phyloP scores from a whole-genome alignment of 2,113 vertebrate genomes.

The Spizaetus ornatus region DNA sequence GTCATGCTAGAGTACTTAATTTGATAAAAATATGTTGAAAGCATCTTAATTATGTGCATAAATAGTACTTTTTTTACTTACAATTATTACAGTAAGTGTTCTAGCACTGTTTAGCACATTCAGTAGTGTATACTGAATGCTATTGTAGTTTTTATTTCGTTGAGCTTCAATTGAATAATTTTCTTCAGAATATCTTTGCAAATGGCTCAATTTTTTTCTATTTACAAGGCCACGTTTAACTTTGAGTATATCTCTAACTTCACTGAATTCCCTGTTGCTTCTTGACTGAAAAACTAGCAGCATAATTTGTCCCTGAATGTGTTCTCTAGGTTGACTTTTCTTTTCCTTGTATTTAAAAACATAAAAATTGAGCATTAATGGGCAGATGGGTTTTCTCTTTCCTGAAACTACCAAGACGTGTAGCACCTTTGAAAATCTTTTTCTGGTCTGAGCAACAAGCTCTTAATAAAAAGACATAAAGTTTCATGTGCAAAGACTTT shows the following conservation, averaged over 20 bases:
- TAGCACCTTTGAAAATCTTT: neutral
- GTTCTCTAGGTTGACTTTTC: neutral
- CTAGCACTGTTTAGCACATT: neutral
- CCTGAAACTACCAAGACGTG: neutral
- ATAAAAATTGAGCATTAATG: neutral
- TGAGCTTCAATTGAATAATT: neutral
- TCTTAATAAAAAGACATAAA: neutral
- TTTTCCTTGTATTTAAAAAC: neutral
- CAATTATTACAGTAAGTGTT: neutral
- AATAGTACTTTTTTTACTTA: neutral
- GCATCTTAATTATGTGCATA: neutral
- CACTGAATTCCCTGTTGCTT: neutral
- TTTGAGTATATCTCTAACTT: neutral
- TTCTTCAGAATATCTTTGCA: neutral
- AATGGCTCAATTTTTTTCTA: neutral
- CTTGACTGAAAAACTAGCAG: neutral
- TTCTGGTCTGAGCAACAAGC: neutral
- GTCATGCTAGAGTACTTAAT: neutral
- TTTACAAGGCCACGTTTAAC: neutral
- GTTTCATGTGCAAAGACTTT: neutral
- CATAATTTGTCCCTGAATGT: neutral
- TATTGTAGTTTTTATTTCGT: neutral
- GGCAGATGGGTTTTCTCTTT: neutral
- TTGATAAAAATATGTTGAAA: neutral
- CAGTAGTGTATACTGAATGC: neutral